Evolutionary conservation across 1,140 invertebrate species (phyloP).

Genomic region (Phortica variegata): DNA sequence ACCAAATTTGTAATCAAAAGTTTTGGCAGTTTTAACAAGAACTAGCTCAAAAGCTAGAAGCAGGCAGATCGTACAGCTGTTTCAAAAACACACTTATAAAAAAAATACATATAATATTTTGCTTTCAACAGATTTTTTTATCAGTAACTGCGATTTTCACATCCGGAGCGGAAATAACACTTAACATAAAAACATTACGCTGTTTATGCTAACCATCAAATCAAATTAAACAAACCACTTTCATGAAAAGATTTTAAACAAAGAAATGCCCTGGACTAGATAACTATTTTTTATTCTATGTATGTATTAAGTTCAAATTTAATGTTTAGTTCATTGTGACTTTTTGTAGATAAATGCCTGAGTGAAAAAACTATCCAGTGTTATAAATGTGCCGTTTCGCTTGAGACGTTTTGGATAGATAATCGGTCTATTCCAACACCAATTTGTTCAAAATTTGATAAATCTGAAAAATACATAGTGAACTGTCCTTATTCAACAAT

Average conservation of each 20-base stretch:
- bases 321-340: neutral
- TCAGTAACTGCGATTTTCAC: neutral
- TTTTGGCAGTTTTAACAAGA: too few species aligned
- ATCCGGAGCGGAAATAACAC: neutral
- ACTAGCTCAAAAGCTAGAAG: too few species aligned
- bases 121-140: neutral
- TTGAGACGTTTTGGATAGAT: slow-evolving; percentile 38
- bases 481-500: slow-evolving; percentile 78
- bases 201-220: too few species aligned
- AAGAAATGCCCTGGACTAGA: too few species aligned
- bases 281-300: neutral
- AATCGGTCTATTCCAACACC: slow-evolving; percentile 58
- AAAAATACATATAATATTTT: too few species aligned
- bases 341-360: slow-evolving; percentile 1
- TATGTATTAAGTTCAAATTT: neutral
- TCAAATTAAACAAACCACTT: too few species aligned
- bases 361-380: slow-evolving; percentile 51
- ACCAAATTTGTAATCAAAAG: too few species aligned
- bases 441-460: slow-evolving; percentile 72
- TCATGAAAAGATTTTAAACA: too few species aligned
- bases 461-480: slow-evolving; percentile 65
- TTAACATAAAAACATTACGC: too few species aligned
- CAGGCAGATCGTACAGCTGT: too few species aligned
- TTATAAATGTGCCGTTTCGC: slow-evolving; percentile 69
- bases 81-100: too few species aligned